These are phyloP conservation scores for Neelides folsomi DNA, from an alignment of 2,888 invertebrate genomes.

Conservation along the genomic window DNA sequence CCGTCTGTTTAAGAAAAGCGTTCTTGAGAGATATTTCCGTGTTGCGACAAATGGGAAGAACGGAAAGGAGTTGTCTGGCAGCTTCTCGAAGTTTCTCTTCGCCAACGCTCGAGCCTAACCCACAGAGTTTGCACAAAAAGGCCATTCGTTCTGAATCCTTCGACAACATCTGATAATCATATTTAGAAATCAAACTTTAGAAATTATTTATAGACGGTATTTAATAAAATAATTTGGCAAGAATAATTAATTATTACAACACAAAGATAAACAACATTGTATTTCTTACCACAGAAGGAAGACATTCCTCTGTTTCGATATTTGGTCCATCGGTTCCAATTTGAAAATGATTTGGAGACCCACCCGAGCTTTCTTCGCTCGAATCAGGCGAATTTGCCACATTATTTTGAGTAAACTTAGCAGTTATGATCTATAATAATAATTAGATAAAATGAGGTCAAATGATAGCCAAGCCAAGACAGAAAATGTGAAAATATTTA, in stretches of 20 bases:
- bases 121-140: constrained; percentile 54
- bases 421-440: constrained; percentile 52
- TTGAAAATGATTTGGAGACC: constrained; percentile 63
- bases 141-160: constrained; percentile 38
- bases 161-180: constrained; percentile 74
- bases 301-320: constrained; percentile 68
- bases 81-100: constrained; percentile 71
- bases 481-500: no score
- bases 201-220: no score
- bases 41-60: constrained; percentile 62
- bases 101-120: constrained; percentile 68
- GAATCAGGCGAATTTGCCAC: constrained; percentile 75
- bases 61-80: constrained; percentile 60
- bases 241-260: constrained; percentile 2
- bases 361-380: constrained; percentile 85
- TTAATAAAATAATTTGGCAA: no score
- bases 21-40: constrained; percentile 49
- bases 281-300: constrained; percentile 68
- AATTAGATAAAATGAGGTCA: no score
- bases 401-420: constrained; percentile 58
- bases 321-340: constrained; percentile 61
- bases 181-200: no score
- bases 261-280: neutral
- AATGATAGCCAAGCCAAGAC: no score
- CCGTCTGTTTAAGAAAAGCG: constrained; percentile 40